Conservation (phyloP, 2,797 vertebrate species). For the Anguilla megastoma region DNA sequence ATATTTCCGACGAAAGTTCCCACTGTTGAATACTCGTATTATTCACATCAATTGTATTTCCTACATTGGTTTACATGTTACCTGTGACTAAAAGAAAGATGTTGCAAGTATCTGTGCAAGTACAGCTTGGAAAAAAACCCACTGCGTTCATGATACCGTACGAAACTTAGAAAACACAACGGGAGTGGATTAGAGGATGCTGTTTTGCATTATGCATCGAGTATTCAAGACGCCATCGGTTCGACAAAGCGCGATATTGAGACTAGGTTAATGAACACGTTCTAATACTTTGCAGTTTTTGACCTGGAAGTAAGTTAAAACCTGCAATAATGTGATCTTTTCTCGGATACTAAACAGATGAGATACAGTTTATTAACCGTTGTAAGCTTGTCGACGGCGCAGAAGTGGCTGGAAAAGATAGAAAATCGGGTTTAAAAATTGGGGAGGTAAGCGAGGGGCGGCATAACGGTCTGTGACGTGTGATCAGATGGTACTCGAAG, state of each 20-base stretch:
- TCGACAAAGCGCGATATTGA: neutral
- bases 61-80: neutral
- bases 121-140: neutral
- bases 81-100: neutral
- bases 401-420: neutral
- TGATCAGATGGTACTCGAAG: neutral
- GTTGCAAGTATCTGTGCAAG: neutral
- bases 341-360: neutral
- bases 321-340: neutral
- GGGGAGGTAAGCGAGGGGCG: neutral
- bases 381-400: neutral
- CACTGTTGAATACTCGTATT: neutral
- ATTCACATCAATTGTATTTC: neutral
- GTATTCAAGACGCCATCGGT: neutral
- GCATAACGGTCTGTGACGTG: constrained; percentile 5
- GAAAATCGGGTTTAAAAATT: neutral
- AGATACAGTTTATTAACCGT: neutral
- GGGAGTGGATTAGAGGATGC: neutral
- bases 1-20: neutral
- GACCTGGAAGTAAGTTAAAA: neutral
- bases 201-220: constrained; percentile 3
- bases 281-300: neutral
- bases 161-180: neutral
- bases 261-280: neutral
- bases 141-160: neutral